Percentiles rank a stretch among this genome's conserved stretches.
Conservation (phyloP, 1,140 invertebrate genomes). For the Tetragonula clypearis region DNA sequence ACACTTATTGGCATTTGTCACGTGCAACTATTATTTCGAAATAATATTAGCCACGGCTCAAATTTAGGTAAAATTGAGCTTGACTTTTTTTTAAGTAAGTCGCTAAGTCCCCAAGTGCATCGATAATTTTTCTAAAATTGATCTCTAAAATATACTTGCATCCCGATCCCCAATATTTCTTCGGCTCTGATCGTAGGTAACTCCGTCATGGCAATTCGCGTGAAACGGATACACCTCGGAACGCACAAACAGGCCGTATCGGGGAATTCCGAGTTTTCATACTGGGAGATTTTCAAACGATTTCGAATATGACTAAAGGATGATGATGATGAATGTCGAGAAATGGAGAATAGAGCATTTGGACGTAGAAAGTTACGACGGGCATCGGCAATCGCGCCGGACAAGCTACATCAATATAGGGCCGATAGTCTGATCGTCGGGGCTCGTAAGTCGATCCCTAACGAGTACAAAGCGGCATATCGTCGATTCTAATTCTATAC, state of each 20-base stretch:
- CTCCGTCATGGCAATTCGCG: too few relatives aligned
- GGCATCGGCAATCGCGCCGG: not conserved
- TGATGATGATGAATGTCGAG: not conserved
- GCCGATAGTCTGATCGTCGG: not conserved
- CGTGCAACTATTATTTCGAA: too few relatives aligned
- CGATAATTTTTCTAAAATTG: not conserved
- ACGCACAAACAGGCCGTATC: too few relatives aligned
- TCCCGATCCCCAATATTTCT: not conserved
- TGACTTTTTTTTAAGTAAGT: not conserved
- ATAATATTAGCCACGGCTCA: not conserved
- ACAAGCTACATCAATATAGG: constrained; percentile 25
- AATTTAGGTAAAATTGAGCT: not conserved
- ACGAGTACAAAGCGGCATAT: constrained; percentile 54
- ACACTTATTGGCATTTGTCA: too few relatives aligned
- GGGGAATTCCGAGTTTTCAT: not conserved
- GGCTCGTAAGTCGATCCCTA: constrained; percentile 53
- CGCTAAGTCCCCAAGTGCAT: too few relatives aligned
- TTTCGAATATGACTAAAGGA: not conserved
- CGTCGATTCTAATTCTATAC: constrained; percentile 54
- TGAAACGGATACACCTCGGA: too few relatives aligned
- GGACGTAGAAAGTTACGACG: not conserved
- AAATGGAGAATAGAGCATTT: not conserved
- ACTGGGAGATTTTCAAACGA: not conserved
- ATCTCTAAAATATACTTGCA: too few relatives aligned
- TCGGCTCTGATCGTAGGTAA: not conserved